phyloP scores from a whole-genome alignment of 2,113 vertebrate species.

The Uria aalge region DNA sequence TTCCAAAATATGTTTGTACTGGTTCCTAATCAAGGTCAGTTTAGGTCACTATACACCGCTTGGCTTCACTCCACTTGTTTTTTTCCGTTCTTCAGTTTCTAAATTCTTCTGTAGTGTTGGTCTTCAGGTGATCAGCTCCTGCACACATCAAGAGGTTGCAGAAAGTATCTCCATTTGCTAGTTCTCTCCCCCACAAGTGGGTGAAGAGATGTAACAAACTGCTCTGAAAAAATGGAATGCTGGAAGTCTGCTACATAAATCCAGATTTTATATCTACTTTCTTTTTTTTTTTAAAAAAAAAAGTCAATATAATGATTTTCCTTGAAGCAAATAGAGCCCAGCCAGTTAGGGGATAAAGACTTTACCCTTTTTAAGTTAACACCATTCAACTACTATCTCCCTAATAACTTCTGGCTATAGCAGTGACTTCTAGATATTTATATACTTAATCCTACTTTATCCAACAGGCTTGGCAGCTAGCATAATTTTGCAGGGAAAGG shows the following conservation, averaged over 20 bases:
- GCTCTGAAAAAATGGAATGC: background rate
- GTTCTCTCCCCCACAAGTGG: background rate
- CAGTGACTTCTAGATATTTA: background rate
- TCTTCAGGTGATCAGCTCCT: background rate
- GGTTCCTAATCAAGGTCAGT: background rate
- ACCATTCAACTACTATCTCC: slow-evolving; percentile 32
- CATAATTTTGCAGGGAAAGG: background rate
- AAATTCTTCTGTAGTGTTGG: background rate
- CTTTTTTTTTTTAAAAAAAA: background rate
- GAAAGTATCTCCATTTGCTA: background rate
- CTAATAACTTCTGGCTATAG: slow-evolving; percentile 41
- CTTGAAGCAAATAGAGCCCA: slow-evolving; percentile 18
- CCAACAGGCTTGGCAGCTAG: background rate
- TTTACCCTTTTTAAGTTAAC: slow-evolving; percentile 39
- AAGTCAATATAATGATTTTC: slow-evolving; percentile 51
- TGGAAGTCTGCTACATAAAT: background rate
- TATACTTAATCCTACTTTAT: slow-evolving; percentile 50
- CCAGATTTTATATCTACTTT: background rate
- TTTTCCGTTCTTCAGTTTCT: background rate
- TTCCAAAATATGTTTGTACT: background rate
- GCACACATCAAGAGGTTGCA: background rate
- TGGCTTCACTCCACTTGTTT: background rate
- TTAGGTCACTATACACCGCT: background rate
- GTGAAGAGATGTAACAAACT: background rate
- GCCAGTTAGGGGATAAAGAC: slow-evolving; percentile 34